A percentile compares a stretch with the other conserved stretches of the same genome.
Conservation (phyloP, 2,888 invertebrate genomes). For the Willowsia nigromaculata region DNA sequence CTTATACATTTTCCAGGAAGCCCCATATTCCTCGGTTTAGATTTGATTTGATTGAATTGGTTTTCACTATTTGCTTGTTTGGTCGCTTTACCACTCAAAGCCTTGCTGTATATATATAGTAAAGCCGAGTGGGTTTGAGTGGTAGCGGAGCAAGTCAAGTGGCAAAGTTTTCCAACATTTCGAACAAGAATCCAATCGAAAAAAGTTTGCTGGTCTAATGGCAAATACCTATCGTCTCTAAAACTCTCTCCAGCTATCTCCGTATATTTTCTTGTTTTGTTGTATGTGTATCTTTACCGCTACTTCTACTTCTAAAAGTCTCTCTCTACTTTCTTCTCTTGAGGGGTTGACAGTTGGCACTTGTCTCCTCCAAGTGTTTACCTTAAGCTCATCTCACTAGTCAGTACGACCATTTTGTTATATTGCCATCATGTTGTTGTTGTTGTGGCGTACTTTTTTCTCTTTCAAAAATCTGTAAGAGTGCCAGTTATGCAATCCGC, state of each 20-base stretch:
- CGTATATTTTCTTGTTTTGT: neutral
- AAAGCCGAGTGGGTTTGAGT: neutral
- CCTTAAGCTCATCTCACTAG: neutral
- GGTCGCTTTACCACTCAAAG: slow-evolving; percentile 32
- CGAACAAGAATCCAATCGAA: slow-evolving; percentile 40
- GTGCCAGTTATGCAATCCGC: neutral
- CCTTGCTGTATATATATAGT: neutral
- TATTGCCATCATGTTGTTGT: neutral
- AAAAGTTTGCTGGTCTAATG: slow-evolving; percentile 6
- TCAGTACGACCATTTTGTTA: neutral
- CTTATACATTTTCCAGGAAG: neutral
- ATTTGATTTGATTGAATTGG: slow-evolving; percentile 47
- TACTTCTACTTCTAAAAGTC: neutral
- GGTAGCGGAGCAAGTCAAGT: slow-evolving; percentile 29
- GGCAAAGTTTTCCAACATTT: slow-evolving; percentile 41
- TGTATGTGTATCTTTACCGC: neutral
- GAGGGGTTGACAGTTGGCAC: slow-evolving; percentile 41
- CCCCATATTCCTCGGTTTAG: neutral
- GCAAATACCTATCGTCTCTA: neutral
- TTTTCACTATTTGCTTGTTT: slow-evolving; percentile 45
- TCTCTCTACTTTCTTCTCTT: neutral
- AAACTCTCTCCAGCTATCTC: neutral
- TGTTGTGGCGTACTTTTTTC: neutral
- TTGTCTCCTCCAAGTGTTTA: slow-evolving; percentile 43
- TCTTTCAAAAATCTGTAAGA: neutral